A percentile compares a stretch with the other conserved stretches of the same genome.
These are phyloP conservation scores for Vultur gryphus DNA, from an alignment of 2,797 vertebrate species.

Conservation along the genomic window DNA sequence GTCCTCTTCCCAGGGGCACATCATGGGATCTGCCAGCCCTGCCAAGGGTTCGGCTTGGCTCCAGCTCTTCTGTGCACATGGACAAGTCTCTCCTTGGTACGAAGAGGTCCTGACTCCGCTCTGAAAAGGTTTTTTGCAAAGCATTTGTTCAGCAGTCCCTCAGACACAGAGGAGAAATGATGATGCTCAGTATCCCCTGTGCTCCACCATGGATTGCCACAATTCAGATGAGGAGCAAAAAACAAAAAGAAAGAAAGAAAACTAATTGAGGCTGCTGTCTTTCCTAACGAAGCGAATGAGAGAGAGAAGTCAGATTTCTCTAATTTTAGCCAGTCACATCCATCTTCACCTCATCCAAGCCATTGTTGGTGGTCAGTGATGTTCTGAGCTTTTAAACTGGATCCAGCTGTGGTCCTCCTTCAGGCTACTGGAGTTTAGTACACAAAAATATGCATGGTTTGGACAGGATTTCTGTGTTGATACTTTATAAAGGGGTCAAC, in stretches of 20 bases:
- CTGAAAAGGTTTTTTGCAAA: not conserved
- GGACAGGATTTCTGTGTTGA: not conserved
- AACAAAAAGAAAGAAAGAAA: not conserved
- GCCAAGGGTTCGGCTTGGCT: not conserved
- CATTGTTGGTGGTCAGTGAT: not conserved
- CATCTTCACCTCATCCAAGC: not conserved
- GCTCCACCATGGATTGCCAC: not conserved
- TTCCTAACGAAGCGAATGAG: not conserved
- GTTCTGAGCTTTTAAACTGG: not conserved
- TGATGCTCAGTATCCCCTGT: not conserved
- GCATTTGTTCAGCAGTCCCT: not conserved
- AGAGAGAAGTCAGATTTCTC: not conserved
- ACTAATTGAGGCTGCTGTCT: not conserved
- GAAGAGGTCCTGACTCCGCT: not conserved
- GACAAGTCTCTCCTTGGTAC: not conserved
- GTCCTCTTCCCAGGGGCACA: not conserved
- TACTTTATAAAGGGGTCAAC: not conserved
- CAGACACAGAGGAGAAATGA: not conserved
- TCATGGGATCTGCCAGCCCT: not conserved
- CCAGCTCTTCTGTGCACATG: not conserved
- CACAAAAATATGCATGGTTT: not conserved
- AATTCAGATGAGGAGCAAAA: not conserved
- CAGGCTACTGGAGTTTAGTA: not conserved
- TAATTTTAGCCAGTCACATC: not conserved
- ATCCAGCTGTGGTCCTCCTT: not conserved